These are phyloP conservation scores for Catagonus wagneri DNA, from an alignment of 2,113 vertebrate genomes.

Conservation along the genomic window DNA sequence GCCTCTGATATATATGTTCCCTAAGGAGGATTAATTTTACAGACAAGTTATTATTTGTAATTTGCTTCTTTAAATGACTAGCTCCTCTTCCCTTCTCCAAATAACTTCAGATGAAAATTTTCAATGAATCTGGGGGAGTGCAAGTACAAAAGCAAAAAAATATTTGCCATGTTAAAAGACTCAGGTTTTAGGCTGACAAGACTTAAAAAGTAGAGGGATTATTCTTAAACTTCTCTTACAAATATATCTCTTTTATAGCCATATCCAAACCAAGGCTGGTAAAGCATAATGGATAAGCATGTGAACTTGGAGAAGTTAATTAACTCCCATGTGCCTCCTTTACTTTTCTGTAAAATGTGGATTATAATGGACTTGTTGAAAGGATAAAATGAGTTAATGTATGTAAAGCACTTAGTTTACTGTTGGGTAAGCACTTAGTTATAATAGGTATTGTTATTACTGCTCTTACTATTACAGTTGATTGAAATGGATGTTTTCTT, in stretches of 20 bases:
- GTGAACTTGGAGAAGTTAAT: slow-evolving; percentile 53
- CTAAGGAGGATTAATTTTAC: neutral
- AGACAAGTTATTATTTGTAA: neutral
- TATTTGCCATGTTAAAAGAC: neutral
- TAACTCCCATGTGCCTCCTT: slow-evolving; percentile 57
- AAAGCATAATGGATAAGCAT: neutral
- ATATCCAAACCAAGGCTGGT: neutral
- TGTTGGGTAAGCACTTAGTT: slow-evolving; percentile 51
- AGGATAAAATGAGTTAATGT: slow-evolving; percentile 53
- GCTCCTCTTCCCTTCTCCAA: neutral
- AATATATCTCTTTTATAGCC: slow-evolving; percentile 20
- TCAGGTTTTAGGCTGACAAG: neutral
- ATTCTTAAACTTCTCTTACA: slow-evolving; percentile 41
- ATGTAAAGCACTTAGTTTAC: slow-evolving; percentile 57
- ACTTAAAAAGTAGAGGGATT: slow-evolving; percentile 37
- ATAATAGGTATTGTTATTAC: slow-evolving; percentile 23
- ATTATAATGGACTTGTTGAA: slow-evolving; percentile 65
- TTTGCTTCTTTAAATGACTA: neutral
- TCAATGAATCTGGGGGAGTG: neutral
- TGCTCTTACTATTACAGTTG: neutral
- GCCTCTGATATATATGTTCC: neutral
- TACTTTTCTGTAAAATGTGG: slow-evolving; percentile 56
- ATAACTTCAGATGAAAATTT: slow-evolving; percentile 50
- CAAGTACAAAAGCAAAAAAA: neutral
- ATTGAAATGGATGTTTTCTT: neutral